Evolutionary conservation across 2,888 invertebrate genomes (phyloP).

Genomic region (Hirtodrosophila duncani): DNA sequence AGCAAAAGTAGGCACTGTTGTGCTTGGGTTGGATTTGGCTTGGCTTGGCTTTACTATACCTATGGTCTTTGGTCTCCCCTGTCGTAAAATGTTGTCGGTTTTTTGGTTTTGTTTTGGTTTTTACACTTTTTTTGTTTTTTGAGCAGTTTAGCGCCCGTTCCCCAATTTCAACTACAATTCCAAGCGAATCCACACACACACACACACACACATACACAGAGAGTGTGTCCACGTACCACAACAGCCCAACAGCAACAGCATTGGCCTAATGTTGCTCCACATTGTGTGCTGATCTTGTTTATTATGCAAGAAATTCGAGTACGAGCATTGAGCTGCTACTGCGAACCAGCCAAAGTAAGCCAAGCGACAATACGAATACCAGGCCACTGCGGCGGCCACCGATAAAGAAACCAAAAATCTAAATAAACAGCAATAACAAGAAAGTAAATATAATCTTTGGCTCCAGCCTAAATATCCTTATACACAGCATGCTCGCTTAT

Average conservation of each 20-base stretch:
- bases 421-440: conserved; percentile 25
- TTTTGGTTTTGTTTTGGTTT: conserved; percentile 13
- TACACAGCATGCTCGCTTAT: no score
- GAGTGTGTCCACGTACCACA: conserved; percentile 65
- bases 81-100: conserved; percentile 5
- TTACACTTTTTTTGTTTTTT: conserved; percentile 45
- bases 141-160: conserved; percentile 62
- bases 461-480: no score
- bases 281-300: conserved; percentile 73
- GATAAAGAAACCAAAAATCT: conserved; percentile 6
- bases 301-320: conserved; percentile 73
- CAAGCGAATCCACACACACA: neutral
- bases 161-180: conserved; percentile 31
- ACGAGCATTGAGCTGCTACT: no score
- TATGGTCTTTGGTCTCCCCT: conserved; percentile 19
- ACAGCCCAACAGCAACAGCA: no score
- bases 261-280: conserved; percentile 72
- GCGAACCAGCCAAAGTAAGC: conserved; percentile 66
- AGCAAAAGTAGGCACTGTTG: conserved; percentile 52
- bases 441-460: no score
- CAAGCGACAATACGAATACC: conserved; percentile 32
- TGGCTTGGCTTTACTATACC: neutral
- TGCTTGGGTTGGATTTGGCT: conserved; percentile 18
- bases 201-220: neutral
- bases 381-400: conserved; percentile 11